phyloP scores from a whole-genome alignment of 1,140 invertebrate species.

The Coenobita brevimanus region DNA sequence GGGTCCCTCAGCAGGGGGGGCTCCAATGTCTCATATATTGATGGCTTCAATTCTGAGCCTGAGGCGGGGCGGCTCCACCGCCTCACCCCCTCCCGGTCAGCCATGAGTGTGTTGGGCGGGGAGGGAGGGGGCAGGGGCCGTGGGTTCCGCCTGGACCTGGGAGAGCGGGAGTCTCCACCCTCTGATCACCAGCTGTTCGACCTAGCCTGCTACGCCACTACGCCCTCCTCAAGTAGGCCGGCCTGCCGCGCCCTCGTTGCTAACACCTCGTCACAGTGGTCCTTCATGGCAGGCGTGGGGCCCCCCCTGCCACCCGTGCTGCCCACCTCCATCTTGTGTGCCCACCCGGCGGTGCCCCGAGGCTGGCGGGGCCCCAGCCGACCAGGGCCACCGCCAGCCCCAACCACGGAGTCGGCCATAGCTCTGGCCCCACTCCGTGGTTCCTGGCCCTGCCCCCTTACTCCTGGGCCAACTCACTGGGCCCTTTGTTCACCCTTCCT shows the following conservation, averaged over 20 bases:
- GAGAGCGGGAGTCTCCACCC: slow-evolving; percentile 85
- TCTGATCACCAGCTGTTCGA: slow-evolving; percentile 94
- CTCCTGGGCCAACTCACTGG: slow-evolving; percentile 31
- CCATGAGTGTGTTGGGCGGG: slow-evolving; percentile 64
- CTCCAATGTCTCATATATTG: slow-evolving; percentile 56
- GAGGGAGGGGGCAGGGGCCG: slow-evolving; percentile 58
- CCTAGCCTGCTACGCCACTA: slow-evolving; percentile 94
- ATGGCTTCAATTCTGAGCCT: slow-evolving; percentile 76
- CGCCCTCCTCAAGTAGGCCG: slow-evolving; percentile 85
- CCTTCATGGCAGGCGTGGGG: slow-evolving; percentile 51
- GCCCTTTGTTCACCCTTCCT: slow-evolving; percentile 29
- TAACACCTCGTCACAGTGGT: slow-evolving; percentile 66
- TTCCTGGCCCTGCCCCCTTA: slow-evolving; percentile 32
- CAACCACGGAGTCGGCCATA: slow-evolving; percentile 37
- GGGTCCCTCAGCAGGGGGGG: slow-evolving; percentile 52
- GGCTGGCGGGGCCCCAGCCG: slow-evolving; percentile 27
- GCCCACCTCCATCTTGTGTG: slow-evolving; percentile 41
- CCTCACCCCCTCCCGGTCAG: slow-evolving; percentile 74
- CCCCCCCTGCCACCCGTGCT: slow-evolving; percentile 25
- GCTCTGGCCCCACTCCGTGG: slow-evolving; percentile 32
- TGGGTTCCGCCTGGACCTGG: slow-evolving; percentile 80
- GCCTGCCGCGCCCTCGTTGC: slow-evolving; percentile 54
- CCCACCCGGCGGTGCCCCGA: slow-evolving; percentile 11
- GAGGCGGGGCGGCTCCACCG: slow-evolving; percentile 71
- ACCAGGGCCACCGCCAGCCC: slow-evolving; percentile 22